Evolutionary conservation across 2,888 invertebrate species (phyloP).

Genomic region (Drosophila merina): DNA sequence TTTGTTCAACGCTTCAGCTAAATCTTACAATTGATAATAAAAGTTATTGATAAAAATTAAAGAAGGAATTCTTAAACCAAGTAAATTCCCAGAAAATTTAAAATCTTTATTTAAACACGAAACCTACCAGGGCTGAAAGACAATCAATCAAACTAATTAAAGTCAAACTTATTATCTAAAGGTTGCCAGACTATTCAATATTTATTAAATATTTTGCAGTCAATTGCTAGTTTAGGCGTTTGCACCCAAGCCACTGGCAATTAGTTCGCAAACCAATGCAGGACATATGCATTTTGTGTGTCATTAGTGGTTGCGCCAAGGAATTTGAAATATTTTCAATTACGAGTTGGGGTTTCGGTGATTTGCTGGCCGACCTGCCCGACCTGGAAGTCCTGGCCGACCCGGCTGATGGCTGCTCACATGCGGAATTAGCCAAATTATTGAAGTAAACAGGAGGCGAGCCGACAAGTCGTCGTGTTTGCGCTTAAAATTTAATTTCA

Average conservation of each 20-base stretch:
- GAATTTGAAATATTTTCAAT: conserved; percentile 65
- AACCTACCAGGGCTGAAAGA: no score
- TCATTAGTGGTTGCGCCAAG: conserved; percentile 35
- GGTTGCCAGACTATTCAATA: background rate
- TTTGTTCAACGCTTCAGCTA: no score
- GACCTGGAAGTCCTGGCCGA: background rate
- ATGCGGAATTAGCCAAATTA: conserved; percentile 78
- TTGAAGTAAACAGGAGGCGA: conserved; percentile 69
- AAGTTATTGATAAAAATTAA: no score
- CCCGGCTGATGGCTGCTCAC: background rate
- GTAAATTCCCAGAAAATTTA: no score
- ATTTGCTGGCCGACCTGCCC: background rate
- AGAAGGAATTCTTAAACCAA: no score
- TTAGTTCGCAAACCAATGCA: conserved; percentile 15
- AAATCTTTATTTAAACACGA: no score
- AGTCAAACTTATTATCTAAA: no score
- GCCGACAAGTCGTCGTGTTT: conserved; percentile 73
- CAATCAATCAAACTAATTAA: no score
- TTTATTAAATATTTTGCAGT: background rate
- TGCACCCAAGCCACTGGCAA: conserved; percentile 12
- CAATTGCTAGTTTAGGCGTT: background rate
- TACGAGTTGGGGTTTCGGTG: conserved; percentile 40
- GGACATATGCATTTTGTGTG: conserved; percentile 9
- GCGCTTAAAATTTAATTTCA: conserved; percentile 81
- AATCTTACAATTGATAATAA: no score